Conservation (phyloP, 2,113 vertebrate genomes). For the Oostethus manadensis region DNA sequence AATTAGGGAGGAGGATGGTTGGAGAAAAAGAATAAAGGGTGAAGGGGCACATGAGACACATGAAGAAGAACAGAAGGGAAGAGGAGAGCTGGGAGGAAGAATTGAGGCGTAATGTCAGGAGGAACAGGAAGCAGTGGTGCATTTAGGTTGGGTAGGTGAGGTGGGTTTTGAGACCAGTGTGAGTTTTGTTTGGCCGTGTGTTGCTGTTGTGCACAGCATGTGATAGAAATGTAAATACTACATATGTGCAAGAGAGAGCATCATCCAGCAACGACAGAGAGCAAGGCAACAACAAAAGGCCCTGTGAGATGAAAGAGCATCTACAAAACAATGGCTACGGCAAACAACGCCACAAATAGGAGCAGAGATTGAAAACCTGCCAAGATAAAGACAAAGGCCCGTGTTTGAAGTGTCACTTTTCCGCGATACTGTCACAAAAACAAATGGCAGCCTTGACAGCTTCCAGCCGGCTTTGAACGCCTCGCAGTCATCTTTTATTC, state of each 20-base stretch:
- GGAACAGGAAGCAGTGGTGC: background rate
- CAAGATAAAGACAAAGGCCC: slow-evolving; percentile 69
- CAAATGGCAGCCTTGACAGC: slow-evolving; percentile 65
- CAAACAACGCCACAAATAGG: slow-evolving; percentile 63
- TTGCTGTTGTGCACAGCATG: background rate
- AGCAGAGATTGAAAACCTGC: slow-evolving; percentile 73
- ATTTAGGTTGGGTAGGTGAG: background rate
- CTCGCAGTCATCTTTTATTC: slow-evolving; percentile 66
- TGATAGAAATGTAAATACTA: background rate
- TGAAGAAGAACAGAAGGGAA: too few species aligned
- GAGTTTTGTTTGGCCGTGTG: background rate
- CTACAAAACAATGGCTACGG: slow-evolving; percentile 64
- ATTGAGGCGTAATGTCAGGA: background rate
- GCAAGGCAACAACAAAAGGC: slow-evolving; percentile 52
- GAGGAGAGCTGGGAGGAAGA: too few species aligned
- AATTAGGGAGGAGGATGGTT: too few species aligned
- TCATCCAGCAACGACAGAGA: slow-evolving; percentile 1
- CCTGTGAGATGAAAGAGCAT: slow-evolving; percentile 63
- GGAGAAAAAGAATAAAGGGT: too few species aligned
- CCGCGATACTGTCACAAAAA: slow-evolving; percentile 60
- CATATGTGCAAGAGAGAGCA: slow-evolving; percentile 25
- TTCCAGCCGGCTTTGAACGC: slow-evolving; percentile 58
- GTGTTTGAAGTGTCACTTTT: slow-evolving; percentile 67
- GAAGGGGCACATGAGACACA: too few species aligned
- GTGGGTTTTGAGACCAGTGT: background rate